These are phyloP conservation scores for Lampris megalopsis DNA, from an alignment of 2,113 vertebrate genomes.

Conservation along the genomic window DNA sequence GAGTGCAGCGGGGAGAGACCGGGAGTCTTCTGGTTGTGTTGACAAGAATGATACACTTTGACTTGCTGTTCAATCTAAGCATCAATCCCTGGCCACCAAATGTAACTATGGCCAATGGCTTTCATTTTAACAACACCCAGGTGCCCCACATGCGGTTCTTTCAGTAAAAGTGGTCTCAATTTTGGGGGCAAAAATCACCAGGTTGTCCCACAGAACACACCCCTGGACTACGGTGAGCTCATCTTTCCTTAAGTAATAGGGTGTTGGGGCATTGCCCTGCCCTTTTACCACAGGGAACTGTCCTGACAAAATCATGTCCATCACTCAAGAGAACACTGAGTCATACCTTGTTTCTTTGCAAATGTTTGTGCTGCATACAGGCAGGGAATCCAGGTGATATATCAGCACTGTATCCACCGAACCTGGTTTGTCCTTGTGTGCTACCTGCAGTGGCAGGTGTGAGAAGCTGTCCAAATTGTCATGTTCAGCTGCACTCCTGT, in stretches of 20 bases:
- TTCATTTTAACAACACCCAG: constrained; percentile 35
- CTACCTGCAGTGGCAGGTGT: constrained; percentile 41
- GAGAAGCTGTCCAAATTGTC: constrained; percentile 51
- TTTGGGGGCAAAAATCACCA: constrained; percentile 23
- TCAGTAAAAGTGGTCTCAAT: background rate
- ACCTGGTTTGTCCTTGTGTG: background rate
- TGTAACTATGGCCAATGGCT: background rate
- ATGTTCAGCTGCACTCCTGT: constrained; percentile 7
- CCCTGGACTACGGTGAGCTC: constrained; percentile 15
- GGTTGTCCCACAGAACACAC: constrained; percentile 27
- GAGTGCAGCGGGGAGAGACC: too few species aligned
- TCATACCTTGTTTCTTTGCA: constrained; percentile 10
- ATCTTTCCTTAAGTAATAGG: background rate
- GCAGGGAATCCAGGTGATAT: background rate
- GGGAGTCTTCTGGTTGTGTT: too few species aligned
- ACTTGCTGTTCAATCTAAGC: too few species aligned
- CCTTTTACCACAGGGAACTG: constrained; percentile 1
- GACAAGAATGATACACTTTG: too few species aligned
- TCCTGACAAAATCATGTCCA: constrained; percentile 19
- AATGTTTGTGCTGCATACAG: background rate
- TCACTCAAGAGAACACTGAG: background rate
- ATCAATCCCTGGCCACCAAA: too few species aligned
- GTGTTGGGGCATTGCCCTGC: background rate
- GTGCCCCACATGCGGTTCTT: background rate
- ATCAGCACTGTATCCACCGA: background rate